phyloP scores from a whole-genome alignment of 2,888 invertebrate genomes.

The Drosophila mulleri region DNA sequence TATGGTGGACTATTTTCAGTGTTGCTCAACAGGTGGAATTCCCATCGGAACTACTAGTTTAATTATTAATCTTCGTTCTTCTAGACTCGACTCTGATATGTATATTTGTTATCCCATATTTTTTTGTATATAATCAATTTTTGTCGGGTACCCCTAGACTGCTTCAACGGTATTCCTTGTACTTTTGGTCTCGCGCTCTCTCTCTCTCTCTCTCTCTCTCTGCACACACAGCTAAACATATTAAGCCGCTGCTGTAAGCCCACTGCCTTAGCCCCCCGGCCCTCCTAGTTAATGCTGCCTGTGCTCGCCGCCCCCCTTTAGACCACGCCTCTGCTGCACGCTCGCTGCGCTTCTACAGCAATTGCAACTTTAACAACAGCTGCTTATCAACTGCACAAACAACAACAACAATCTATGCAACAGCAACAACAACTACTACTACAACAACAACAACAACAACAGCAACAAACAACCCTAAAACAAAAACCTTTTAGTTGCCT shows the following conservation, averaged over 20 bases:
- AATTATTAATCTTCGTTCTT: background rate
- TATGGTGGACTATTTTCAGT: slow-evolving; percentile 14
- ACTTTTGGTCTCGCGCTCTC: slow-evolving; percentile 1
- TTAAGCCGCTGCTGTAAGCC: slow-evolving; percentile 20
- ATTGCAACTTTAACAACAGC: slow-evolving; percentile 51
- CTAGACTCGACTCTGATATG: background rate
- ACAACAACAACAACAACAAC: slow-evolving; percentile 13
- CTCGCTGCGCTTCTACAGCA: slow-evolving; percentile 47
- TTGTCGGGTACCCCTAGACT: background rate
- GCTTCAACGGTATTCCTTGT: slow-evolving; percentile 11
- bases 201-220: background rate
- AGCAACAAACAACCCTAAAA: slow-evolving; percentile 19
- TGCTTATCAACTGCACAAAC: slow-evolving; percentile 71
- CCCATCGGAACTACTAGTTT: background rate
- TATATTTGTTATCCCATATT: background rate
- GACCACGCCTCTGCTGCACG: slow-evolving; percentile 58
- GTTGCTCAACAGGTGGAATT: slow-evolving; percentile 1
- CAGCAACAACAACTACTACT: slow-evolving; percentile 46
- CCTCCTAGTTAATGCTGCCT: background rate
- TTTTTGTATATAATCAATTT: slow-evolving; percentile 34
- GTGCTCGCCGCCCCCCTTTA: background rate
- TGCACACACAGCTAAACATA: slow-evolving; percentile 12
- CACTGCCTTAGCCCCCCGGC: background rate
- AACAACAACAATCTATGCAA: slow-evolving; percentile 38
- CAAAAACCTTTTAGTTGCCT: slow-evolving; percentile 28